Evolutionary conservation across 2,888 invertebrate genomes (phyloP).

Genomic region (Lampropteryx suffumata): DNA sequence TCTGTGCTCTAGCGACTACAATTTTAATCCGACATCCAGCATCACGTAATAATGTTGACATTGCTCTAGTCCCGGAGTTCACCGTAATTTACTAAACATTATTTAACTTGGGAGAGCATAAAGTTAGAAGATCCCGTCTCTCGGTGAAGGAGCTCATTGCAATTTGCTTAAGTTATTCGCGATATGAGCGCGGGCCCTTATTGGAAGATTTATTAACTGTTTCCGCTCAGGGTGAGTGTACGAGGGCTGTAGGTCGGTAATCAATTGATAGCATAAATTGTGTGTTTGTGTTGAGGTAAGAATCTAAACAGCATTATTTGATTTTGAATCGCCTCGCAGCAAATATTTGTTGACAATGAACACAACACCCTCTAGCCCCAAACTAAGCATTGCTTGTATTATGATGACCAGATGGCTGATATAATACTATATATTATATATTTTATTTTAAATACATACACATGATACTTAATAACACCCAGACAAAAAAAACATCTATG

Average conservation of each 20-base stretch:
- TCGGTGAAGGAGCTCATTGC: slow-evolving; percentile 24
- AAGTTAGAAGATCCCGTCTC: slow-evolving; percentile 32
- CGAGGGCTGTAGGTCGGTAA: slow-evolving; percentile 9
- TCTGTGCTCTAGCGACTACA: not conserved
- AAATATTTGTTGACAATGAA: too few species aligned
- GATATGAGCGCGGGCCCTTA: slow-evolving; percentile 28
- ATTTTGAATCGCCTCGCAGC: too few species aligned
- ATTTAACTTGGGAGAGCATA: slow-evolving; percentile 46
- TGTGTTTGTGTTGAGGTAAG: slow-evolving; percentile 3
- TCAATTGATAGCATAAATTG: slow-evolving; percentile 19
- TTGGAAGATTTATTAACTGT: slow-evolving; percentile 33
- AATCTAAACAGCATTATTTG: not conserved
- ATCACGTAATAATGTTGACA: slow-evolving; percentile 35
- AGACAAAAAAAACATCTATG: too few species aligned
- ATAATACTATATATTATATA: too few species aligned
- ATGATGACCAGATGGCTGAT: too few species aligned
- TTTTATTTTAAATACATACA: too few species aligned
- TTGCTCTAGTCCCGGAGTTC: slow-evolving; percentile 28
- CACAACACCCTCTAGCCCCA: too few species aligned
- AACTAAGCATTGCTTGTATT: too few species aligned
- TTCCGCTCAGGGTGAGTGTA: slow-evolving; percentile 2
- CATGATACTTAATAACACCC: too few species aligned
- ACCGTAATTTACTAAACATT: slow-evolving; percentile 50
- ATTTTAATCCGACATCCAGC: slow-evolving; percentile 15
- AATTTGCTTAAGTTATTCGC: slow-evolving; percentile 34